Conservation (phyloP, 2,113 vertebrate genomes). For the Potamarius usumacintae region DNA sequence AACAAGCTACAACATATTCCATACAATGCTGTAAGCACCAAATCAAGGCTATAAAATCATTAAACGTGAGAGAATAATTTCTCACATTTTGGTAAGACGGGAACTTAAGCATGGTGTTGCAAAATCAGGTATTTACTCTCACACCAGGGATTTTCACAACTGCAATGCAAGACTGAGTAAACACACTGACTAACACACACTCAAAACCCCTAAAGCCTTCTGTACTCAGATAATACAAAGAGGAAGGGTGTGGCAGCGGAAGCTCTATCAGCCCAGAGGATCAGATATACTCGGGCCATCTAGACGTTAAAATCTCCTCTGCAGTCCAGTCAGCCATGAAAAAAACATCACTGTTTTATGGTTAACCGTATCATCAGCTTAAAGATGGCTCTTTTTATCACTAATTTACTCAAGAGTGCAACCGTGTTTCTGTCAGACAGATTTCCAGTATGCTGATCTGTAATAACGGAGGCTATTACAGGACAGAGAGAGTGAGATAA, state of each 20-base stretch:
- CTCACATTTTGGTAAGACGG: neutral
- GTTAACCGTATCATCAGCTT: neutral
- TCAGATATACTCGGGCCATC: constrained; percentile 2
- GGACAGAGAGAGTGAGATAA: constrained; percentile 6
- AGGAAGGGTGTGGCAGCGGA: constrained; percentile 37
- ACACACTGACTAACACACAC: constrained; percentile 17
- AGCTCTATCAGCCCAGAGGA: constrained; percentile 14
- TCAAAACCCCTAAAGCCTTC: neutral
- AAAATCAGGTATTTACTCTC: constrained; percentile 23
- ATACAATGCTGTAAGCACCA: neutral
- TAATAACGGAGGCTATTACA: neutral
- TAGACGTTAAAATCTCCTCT: neutral
- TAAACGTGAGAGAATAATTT: neutral
- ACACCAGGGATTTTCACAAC: constrained; percentile 22
- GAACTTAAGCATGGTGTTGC: constrained; percentile 10
- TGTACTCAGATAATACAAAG: constrained; percentile 10
- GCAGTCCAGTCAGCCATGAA: neutral
- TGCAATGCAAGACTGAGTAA: constrained; percentile 27
- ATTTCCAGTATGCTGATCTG: neutral
- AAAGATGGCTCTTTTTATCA: neutral
- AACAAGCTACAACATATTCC: neutral
- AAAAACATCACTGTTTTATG: neutral
- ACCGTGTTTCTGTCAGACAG: constrained; percentile 10
- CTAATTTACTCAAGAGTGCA: constrained; percentile 1
- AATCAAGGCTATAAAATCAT: neutral